Percentiles rank a stretch among this genome's conserved stretches.
Evolutionary conservation across 1,140 invertebrate genomes (phyloP).

Genomic region (Neodiprion lecontei): DNA sequence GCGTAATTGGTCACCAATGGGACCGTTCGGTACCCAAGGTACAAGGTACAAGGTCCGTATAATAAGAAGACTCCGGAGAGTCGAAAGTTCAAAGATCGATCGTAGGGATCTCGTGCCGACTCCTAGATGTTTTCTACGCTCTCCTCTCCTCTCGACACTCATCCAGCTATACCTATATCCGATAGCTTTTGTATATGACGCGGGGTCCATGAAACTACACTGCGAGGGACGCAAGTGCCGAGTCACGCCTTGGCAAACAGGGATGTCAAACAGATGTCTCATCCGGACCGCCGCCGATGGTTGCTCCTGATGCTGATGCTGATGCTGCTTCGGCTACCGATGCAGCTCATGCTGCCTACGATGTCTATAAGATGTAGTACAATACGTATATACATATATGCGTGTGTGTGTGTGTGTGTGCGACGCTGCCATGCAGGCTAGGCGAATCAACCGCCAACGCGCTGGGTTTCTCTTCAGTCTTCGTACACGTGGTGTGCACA

Average conservation of each 20-base stretch:
- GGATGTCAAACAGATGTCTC: slow-evolving; percentile 63
- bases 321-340: too few relatives aligned
- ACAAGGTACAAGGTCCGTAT: background rate
- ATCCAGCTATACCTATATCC: background rate
- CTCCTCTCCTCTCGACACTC: too few relatives aligned
- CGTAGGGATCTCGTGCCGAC: slow-evolving; percentile 6
- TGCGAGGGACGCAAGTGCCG: slow-evolving; percentile 53
- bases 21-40: too few relatives aligned
- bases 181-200: slow-evolving; percentile 50
- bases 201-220: background rate
- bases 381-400: too few relatives aligned
- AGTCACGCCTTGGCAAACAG: slow-evolving; percentile 64
- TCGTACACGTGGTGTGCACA: too few relatives aligned
- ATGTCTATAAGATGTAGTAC: too few relatives aligned
- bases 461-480: too few relatives aligned
- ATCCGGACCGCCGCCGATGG: background rate
- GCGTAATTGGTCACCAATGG: slow-evolving; percentile 58
- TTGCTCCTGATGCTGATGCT: background rate
- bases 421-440: too few relatives aligned
- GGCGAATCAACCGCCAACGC: too few relatives aligned
- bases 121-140: too few relatives aligned
- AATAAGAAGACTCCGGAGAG: background rate
- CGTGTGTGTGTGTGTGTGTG: too few relatives aligned
- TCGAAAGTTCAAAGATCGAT: slow-evolving; percentile 55
- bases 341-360: too few relatives aligned